Conservation (phyloP, 2,888 invertebrate genomes). For the Pherbina coryleti region DNA sequence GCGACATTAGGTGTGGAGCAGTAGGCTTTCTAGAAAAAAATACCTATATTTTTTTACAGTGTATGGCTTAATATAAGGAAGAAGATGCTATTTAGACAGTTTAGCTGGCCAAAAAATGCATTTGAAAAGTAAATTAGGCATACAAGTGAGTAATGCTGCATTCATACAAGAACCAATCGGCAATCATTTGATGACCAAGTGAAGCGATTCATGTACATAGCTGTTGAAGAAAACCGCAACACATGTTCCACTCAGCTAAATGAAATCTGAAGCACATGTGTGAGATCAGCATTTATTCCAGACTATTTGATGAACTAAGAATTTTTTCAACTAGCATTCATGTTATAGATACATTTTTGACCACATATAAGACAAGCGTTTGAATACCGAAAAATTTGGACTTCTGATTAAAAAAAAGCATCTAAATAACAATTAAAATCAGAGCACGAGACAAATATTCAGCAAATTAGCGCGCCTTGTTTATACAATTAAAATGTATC, state of each 20-base stretch:
- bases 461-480: constrained; percentile 12
- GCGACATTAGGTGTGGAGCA: no score
- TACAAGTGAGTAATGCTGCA: background rate
- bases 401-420: constrained; percentile 19
- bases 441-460: background rate
- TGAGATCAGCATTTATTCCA: constrained; percentile 38
- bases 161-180: background rate
- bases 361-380: no score
- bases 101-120: no score
- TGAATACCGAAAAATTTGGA: no score
- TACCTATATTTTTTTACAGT: no score
- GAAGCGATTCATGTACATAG: background rate
- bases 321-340: background rate
- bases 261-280: constrained; percentile 19
- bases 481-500: constrained; percentile 51
- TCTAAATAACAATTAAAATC: constrained; percentile 15
- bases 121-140: background rate
- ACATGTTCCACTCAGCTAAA: background rate
- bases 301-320: background rate
- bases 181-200: background rate
- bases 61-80: background rate
- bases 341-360: background rate
- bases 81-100: background rate
- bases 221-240: background rate
- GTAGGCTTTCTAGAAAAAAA: no score